Base-by-base conservation (phyloP, 2,113 vertebrate genomes). In the Beaufortia kweichowensis region DNA sequence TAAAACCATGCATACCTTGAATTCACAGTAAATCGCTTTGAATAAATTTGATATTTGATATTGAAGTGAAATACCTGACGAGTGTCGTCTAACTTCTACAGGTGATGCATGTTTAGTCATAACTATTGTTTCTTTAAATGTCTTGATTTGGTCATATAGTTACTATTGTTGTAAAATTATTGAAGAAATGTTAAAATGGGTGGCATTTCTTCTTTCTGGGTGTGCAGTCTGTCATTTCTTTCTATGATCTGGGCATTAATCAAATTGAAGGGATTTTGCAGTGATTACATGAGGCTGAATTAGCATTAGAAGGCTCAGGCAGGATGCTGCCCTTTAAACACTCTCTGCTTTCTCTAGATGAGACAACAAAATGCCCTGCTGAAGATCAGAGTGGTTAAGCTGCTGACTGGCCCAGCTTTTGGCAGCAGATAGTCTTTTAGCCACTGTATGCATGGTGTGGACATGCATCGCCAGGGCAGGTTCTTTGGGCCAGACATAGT, bases 381-480 rank as follows among this genome's bases (percentile, higher is more conserved):
- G 68, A 79, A 82, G 76, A 79, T 79, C 80, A 82, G 65, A 79
- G 80, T 75, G 80, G 65, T 82, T 82, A 79, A 80, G 82, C 78
- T 59, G 46, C 68, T 77, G 82, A 74, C 70, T 53, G 71, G 70
- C 60, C 70, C 72, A 43, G 76, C 50, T 35, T 61, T 79, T 83
- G 79, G 82, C 79, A 81, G 71, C 31, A 50, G 31, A 68, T 39
- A 64, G 64, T 35, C 57, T 81, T 83, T 75, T 75, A 35, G 84
- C 78, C 81, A 26, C 33, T 76, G 50, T 81, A 81, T 72, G 79
- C 63, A 50, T 71, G 66, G 59, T 73, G 77, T 87, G 85, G 82
- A 84, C 79, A 78, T 85, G 84, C 79, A 78, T 71, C 79, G 86
- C 65, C 28, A 26, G 67, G 61, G 78, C 65, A 70, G 80, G 75